A percentile compares a stretch with the other conserved stretches of the same genome.
phyloP scores from a whole-genome alignment of 2,797 vertebrate species.

The Malacoraja senta region DNA sequence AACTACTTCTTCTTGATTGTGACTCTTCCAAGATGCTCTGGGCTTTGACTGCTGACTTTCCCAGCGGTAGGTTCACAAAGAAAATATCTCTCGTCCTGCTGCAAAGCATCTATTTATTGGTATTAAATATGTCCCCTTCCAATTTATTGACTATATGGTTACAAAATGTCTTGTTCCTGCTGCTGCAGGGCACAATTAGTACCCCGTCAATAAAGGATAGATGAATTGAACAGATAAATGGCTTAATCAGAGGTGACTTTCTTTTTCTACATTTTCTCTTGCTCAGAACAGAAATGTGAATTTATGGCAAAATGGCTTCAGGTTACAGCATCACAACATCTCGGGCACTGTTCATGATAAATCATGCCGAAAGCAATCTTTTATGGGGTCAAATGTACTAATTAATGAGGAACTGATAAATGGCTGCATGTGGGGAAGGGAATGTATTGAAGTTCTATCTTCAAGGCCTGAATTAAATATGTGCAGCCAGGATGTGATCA shows the following conservation, averaged over 20 bases:
- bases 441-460: background rate
- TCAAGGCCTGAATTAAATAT: background rate
- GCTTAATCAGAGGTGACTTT: background rate
- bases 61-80: too few relatives aligned
- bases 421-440: too few relatives aligned
- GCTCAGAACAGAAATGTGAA: background rate
- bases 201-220: background rate
- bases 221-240: background rate
- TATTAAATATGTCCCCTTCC: too few relatives aligned
- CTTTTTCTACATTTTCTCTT: background rate
- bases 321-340: background rate
- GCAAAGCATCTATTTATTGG: too few relatives aligned
- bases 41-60: too few relatives aligned
- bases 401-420: background rate
- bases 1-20: too few relatives aligned
- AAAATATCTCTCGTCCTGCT: too few relatives aligned
- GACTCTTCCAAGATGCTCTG: too few relatives aligned
- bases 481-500: background rate
- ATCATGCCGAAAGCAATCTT: background rate
- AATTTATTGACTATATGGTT: too few relatives aligned
- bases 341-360: background rate
- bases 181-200: background rate
- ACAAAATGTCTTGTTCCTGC: background rate
- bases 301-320: background rate
- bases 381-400: background rate